phyloP scores from a whole-genome alignment of 2,113 vertebrate species.

The Scomber japonicus region DNA sequence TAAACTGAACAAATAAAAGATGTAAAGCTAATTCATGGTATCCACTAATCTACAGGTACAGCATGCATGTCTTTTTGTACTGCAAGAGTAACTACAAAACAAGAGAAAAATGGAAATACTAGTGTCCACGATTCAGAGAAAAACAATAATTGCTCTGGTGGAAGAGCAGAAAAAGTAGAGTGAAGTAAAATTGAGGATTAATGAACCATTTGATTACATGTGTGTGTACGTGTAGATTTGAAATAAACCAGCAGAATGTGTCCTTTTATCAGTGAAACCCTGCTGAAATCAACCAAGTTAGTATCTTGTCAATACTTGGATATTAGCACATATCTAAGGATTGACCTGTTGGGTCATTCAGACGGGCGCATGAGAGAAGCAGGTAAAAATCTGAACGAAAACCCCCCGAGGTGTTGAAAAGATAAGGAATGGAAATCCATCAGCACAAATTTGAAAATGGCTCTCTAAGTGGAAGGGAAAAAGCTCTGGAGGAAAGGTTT shows the following conservation, averaged over 20 bases:
- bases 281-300: neutral
- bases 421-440: constrained; percentile 42
- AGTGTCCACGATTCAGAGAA: too few species aligned
- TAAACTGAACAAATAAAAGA: too few species aligned
- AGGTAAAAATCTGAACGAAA: constrained; percentile 12
- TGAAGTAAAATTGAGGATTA: too few species aligned
- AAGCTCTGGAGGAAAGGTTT: constrained; percentile 4
- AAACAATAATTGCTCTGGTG: neutral
- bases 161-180: too few species aligned
- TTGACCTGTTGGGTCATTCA: constrained; percentile 38
- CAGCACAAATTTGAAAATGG: constrained; percentile 48
- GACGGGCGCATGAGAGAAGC: constrained; percentile 24
- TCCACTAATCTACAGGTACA: too few species aligned
- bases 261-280: neutral
- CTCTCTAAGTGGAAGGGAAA: constrained; percentile 5
- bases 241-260: neutral
- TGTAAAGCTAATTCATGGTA: too few species aligned
- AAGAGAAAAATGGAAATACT: too few species aligned
- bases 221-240: neutral
- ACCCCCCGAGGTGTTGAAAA: constrained; percentile 38
- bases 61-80: too few species aligned
- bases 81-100: too few species aligned
- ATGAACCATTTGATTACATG: neutral
- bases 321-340: constrained; percentile 37
- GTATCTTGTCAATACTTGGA: constrained; percentile 8